Evolutionary conservation across 2,113 vertebrate species (phyloP), one percentile per base, ranked within the genome.

Genomic region (Alouatta palliata): DNA sequence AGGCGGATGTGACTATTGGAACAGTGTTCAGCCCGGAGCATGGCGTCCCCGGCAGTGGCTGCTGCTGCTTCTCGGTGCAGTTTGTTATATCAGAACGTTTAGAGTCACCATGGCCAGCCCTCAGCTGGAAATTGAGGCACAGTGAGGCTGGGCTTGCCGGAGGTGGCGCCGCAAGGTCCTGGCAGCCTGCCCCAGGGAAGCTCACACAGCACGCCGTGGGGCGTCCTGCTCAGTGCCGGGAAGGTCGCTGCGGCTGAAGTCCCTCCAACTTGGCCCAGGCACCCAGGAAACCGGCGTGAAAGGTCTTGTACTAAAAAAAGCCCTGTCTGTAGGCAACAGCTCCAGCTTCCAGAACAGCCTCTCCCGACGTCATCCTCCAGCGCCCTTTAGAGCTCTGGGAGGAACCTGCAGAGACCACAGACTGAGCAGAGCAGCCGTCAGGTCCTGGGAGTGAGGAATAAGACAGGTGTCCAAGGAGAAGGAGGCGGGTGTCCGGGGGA

Each of bases 11-110:
- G 37, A 73, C 37, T 13, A 25, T 21, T 37, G 10, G 11, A 21
- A 13, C n/a, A 23, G 37, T 3, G 21, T 40, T 40, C 21, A 40
- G 70, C 70, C 37, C 70, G 40, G 70, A 11, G 23, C 20, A 13
- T 1, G 10, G 37, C 11, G 12, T 21, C 61, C 23, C 70, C 1
- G 0, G 70, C 19, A 0, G 70, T 10, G 8, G 70, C 2, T 23
- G 16, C 10, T 11, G 16, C 25, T 9, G 8, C 9, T 75, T 35
- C 70, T 58, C 52, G 2, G 13, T 5, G 25, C 9, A 14, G 12
- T 73, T 73, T 54, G 37, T 45, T 54, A 5, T 2, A 5, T 35
- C 35, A 8, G 30, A 32, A 35, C 6, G 30, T 32, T 35, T 45
- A 23, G 37, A 23, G 71, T 58, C 17, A 13, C 35, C 37, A 1